A percentile compares a stretch with the other conserved stretches of the same genome.
phyloP scores from a whole-genome alignment of 64 coral and sea anemone species.

The Porites australiensis region DNA sequence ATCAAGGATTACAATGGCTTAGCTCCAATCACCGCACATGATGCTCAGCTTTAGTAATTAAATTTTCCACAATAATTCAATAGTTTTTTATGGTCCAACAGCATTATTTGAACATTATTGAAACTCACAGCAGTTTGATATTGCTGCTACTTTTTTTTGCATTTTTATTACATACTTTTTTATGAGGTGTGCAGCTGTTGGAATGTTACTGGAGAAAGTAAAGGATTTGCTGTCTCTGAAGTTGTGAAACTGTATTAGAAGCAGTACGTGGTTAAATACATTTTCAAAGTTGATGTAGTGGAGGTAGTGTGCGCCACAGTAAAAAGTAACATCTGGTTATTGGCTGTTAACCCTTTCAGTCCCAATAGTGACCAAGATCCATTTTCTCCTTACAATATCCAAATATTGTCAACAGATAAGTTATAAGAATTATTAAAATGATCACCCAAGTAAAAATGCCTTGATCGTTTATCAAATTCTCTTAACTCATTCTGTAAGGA shows the following conservation, averaged over 20 bases:
- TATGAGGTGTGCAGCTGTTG: neutral
- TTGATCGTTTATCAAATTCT: too few relatives aligned
- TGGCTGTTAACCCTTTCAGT: too few relatives aligned
- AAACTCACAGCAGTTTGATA: neutral
- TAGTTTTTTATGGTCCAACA: neutral
- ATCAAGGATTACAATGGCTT: conserved; percentile 94
- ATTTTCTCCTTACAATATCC: too few relatives aligned
- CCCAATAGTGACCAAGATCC: too few relatives aligned
- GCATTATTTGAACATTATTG: too few relatives aligned
- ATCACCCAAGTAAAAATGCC: too few relatives aligned
- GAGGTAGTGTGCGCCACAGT: too few relatives aligned
- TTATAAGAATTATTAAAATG: too few relatives aligned
- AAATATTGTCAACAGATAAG: too few relatives aligned
- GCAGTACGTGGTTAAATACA: neutral
- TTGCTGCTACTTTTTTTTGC: neutral
- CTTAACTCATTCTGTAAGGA: too few relatives aligned
- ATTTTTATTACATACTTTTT: neutral
- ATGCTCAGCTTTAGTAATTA: neutral
- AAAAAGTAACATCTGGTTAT: too few relatives aligned
- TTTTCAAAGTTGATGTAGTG: too few relatives aligned
- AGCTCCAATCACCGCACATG: conserved; percentile 84
- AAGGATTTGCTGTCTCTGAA: neutral
- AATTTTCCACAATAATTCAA: neutral
- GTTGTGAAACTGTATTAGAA: neutral
- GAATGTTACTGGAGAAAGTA: neutral